Evolutionary conservation across 2,797 vertebrate species (phyloP), one percentile per base, ranked within the genome.

Genomic region (Rhabdophis nuchalis): DNA sequence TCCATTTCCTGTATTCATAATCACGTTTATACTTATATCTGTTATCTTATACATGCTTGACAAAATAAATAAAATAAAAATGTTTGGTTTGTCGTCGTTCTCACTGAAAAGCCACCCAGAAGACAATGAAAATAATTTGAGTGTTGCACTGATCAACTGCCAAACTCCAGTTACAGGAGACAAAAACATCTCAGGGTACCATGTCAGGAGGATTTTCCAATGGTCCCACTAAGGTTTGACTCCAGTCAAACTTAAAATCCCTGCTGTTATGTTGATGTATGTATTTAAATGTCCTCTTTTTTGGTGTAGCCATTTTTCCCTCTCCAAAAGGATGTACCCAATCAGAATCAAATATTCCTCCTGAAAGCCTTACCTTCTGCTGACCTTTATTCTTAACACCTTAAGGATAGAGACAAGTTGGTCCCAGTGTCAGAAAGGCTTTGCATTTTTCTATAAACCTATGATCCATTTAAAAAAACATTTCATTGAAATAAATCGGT

Each of bases 111-210:
- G 46, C 61, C 46, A 50, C 64, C 54, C 7, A 10, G 77, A 85
- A 87, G 54, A 58, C n/a, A 52, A 25, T 11, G 56, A 27, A 82
- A 60, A 86, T 72, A 90, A 54, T 64, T 50, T 29, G 18, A 91
- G 57, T n/a, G 14, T 9, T 89, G 50, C 18, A 60, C 16, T 87
- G 25, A 87, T 85, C 53, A 29, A 50, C 68, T 8, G 60, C 32
- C 92, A 86, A 94, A 90, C 89, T 36, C 5, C 89, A 57, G 91
- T 10, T 14, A 50, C 89, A 94, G 93, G 41, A 94, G 27, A 87
- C 6, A 60, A 18, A 10, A 94, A 58, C 11, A 32, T 14, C 5
- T 14, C 4, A 0, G 8, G 92, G 93, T 6, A 5, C 9, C 54
- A 53, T 1, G 4, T 12, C 11, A 12, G 50, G 23, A 56, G 41